Evolutionary conservation across 2,888 invertebrate genomes (phyloP), one percentile per base, ranked within the genome.

Genomic region (Camponotus fellah): DNA sequence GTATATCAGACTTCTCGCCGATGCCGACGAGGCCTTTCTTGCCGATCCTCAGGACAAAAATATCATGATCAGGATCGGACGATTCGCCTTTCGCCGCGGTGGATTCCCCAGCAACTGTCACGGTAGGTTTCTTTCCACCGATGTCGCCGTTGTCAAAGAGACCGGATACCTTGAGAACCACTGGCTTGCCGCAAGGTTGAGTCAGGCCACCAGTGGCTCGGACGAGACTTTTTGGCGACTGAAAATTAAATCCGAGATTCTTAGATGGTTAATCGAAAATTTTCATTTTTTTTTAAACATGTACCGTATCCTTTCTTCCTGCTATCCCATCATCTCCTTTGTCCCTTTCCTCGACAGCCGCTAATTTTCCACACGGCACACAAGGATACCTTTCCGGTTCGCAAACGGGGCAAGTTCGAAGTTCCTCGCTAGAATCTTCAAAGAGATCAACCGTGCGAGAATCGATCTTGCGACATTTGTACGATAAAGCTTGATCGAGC

Each of bases 11-110:
- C 93, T 97, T 97, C 95, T 97, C 97, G 84, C 96, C 96, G 64
- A 96, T 96, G 0, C 97, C 96, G 49, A 97, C 97, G 0, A 95
- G 88, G 0, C 96, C 96, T 92, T 97, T 97, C 92, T 97, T 97
- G 1, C 97, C 97, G 82, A 98, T 97, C 91, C 97, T 96, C 68
- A 97, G 94, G 5, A 97, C 95, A 88, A 97, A 97, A 0, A 97
- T 96, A 89, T 97, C 97, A 90, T 97, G 97, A 74, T 97, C 96
- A 0, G 97, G 96, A 90, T 97, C 97, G 0, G 96, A 37, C 0
- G 69, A 14, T 17, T 86, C 66, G 0, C 74, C 66, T 0, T 84
- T 82, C 0, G 32, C 77, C 0, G 91, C 89, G 0, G 26, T 26
- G 26, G 26, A 26, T 26, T 26, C 26, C 26, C 92, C 80, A 0